Base-by-base conservation (phyloP, 1,140 invertebrate genomes). In the Drosophila paulistorum region DNA sequence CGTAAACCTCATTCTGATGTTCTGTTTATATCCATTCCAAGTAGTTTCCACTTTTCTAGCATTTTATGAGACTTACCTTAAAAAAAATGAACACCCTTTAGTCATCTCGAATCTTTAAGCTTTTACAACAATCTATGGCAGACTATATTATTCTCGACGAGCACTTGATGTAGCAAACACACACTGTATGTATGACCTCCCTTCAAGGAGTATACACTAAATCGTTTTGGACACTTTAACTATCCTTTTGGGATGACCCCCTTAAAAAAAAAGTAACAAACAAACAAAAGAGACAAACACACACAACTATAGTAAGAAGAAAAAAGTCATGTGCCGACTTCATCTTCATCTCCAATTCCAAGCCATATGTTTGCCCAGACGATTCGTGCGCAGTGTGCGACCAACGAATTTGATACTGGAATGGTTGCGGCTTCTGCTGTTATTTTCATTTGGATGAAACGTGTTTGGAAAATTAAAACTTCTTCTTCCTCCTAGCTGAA, bases 391-490 rank as follows among this genome's bases (percentile, higher is more conserved):
- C 60, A 60, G 73, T 17, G 55, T 57, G 54, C 59, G 66, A 77
- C 65, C 74, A 71, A 23, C 39, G 68, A 83, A 79, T 65, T 77
- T 65, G 81, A 84, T 84, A 79, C 65, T 54, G 48, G 51, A 41
- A 54, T 72, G 69, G 65, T 73, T 65, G 45, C n/a, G 35, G 41
- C 60, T 54, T 7, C 13, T 39, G 74, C 67, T 87, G 70, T 71
- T 86, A 74, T 86, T 86, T 86, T 86, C 82, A 86, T 86, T 86
- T 86, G 76, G 73, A 55, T 76, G 74, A 79, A 77, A 86, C 83
- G 83, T 86, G 83, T 83, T 86, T 68, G 76, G 83, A 86, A 86
- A 86, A 87, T 86, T 87, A 87, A 86, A 86, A 83, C 76, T 86
- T 79, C 58, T 54, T 33, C 45, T 51, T 23, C 11, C 61, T 51